Conservation (phyloP, 2,113 vertebrate genomes). For the Pseudolaguvia tuberculata region DNA sequence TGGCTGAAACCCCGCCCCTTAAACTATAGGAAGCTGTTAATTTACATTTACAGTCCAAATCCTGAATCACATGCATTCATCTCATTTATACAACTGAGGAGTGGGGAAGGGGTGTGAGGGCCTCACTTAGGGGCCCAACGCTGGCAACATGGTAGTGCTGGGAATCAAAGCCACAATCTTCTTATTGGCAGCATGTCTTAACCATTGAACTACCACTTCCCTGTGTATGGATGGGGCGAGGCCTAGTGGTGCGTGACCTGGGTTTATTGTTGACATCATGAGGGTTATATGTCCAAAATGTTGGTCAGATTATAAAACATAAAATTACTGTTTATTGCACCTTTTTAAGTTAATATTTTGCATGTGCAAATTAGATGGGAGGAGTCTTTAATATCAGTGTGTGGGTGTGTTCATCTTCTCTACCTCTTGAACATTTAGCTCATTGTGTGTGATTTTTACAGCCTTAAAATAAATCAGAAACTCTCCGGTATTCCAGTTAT, state of each 20-base stretch:
- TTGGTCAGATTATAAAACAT: background rate
- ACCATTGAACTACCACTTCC: too few relatives aligned
- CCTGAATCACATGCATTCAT: too few relatives aligned
- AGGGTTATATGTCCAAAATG: background rate
- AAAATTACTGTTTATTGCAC: background rate
- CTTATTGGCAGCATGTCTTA: too few relatives aligned
- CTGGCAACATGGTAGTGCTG: too few relatives aligned
- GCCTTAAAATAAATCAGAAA: background rate
- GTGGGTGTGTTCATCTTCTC: background rate
- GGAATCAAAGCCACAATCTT: too few relatives aligned
- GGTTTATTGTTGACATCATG: background rate
- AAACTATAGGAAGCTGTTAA: too few relatives aligned
- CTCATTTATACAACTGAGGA: too few relatives aligned
- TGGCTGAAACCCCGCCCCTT: too few relatives aligned
- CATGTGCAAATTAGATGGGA: conserved; percentile 1
- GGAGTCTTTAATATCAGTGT: background rate
- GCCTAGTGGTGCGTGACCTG: background rate
- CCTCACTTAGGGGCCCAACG: too few relatives aligned
- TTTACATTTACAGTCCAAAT: too few relatives aligned
- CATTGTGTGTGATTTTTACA: background rate
- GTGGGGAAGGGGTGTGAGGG: too few relatives aligned
- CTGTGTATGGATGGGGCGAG: background rate
- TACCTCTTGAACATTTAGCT: background rate
- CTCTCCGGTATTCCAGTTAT: too few relatives aligned
- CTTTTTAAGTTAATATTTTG: background rate